Evolutionary conservation across 2,888 invertebrate species (phyloP).

Genomic region (Melanotus villosus): DNA sequence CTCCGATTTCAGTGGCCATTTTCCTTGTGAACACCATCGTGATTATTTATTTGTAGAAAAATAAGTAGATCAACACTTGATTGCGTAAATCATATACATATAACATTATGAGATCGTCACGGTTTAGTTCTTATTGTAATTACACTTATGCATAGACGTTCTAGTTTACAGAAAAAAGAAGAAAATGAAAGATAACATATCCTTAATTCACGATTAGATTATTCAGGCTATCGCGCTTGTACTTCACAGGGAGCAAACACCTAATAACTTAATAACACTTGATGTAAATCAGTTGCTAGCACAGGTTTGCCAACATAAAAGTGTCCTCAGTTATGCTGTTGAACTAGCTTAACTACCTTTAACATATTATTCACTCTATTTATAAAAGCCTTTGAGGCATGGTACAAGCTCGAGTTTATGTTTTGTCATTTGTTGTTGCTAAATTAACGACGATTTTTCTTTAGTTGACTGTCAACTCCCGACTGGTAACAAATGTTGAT

Average conservation of each 20-base stretch:
- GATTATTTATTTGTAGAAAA: no score
- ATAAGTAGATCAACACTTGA: no score
- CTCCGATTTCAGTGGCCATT: no score
- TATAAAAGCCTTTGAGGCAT: slow-evolving; percentile 1
- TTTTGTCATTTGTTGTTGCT: not conserved
- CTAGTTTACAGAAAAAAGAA: not conserved
- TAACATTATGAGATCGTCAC: slow-evolving; percentile 3
- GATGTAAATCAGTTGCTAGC: slow-evolving; percentile 17
- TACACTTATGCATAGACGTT: not conserved
- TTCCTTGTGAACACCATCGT: no score
- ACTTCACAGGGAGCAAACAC: slow-evolving; percentile 16
- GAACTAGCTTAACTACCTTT: slow-evolving; percentile 13
- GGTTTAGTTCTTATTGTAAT: slow-evolving; percentile 2
- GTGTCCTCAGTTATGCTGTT: slow-evolving; percentile 15
- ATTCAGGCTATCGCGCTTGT: slow-evolving; percentile 7
- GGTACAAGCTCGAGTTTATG: slow-evolving; percentile 4
- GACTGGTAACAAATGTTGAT: no score
- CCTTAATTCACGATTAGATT: not conserved
- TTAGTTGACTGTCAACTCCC: no score
- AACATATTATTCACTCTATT: slow-evolving; percentile 14
- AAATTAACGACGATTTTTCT: not conserved
- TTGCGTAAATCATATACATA: no score
- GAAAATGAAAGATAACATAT: not conserved
- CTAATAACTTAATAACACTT: slow-evolving; percentile 23
- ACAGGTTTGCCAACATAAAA: slow-evolving; percentile 17